Conservation (phyloP, 2,113 vertebrate species). For the Drymodes brunneopygia region DNA sequence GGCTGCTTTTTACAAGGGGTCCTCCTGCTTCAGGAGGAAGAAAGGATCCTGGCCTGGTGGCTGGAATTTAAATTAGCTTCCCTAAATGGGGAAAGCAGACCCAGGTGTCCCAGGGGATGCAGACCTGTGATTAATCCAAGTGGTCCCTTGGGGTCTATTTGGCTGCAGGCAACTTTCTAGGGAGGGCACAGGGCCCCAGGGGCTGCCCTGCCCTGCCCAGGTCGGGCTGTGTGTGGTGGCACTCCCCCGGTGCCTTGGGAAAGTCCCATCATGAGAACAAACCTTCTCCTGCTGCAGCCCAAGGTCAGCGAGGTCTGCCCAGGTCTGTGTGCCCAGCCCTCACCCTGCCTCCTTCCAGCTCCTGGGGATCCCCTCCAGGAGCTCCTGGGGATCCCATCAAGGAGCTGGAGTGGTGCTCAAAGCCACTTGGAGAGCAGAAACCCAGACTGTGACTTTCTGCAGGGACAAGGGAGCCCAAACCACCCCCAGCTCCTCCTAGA, state of each 20-base stretch:
- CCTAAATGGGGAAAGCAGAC: constrained; percentile 28
- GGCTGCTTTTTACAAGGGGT: background rate
- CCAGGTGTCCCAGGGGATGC: background rate
- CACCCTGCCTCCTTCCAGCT: background rate
- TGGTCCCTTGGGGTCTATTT: background rate
- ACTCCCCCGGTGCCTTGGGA: background rate
- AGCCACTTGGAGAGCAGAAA: background rate
- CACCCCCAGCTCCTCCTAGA: background rate
- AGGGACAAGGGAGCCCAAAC: background rate
- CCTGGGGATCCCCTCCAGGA: background rate
- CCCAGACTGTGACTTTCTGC: background rate
- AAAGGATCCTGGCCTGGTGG: background rate
- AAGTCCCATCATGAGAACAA: background rate
- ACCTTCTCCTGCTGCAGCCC: background rate
- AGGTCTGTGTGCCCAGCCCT: background rate
- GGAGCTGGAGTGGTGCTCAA: background rate
- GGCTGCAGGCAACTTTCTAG: background rate
- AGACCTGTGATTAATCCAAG: background rate
- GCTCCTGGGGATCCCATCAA: background rate
- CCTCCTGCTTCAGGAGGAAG: background rate
- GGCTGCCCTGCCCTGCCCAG: background rate
- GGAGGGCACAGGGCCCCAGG: background rate
- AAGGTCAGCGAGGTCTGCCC: background rate
- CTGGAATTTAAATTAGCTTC: constrained; percentile 27
- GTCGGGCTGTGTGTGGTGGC: background rate